Base-by-base conservation (phyloP, 2,797 vertebrate species). In the Acrocephalus scirpaceus region DNA sequence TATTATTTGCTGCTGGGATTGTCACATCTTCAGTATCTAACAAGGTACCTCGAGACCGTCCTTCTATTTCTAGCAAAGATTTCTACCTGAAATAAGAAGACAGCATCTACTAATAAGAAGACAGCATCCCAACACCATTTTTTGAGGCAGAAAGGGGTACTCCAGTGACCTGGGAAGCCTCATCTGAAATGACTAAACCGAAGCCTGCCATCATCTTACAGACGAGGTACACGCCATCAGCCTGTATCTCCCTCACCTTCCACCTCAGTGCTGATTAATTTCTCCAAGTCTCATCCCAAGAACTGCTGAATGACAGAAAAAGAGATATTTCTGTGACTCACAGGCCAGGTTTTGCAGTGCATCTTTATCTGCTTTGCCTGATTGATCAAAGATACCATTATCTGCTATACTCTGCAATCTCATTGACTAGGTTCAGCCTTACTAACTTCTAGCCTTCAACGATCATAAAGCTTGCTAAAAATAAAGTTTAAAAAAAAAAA, bases 321-420 rank as follows among this genome's bases (percentile, higher is more conserved):
- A 53, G 32, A 84, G 22, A 18, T 72, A 94, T 74, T 77, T 93
- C 65, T 72, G n/a, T 34, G 29, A 71, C 47, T 92, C 25, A 57
- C 0, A 0, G 65, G n/a, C 20, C 40, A 38, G 5, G 85, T 94
- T 91, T 80, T 80, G 22, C 61, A 36, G 47, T 18, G 15, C 18
- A 75, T 75, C 62, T 94, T 86, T 86, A 92, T 84, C 91, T 96
- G 72, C 66, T 94, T 88, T 94, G 62, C 82, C 82, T 79, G 85
- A 81, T 91, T 75, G 70, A 92, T 86, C 93, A 70, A 83, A 93
- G 58, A 60, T 73, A 60, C 17, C 3, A 5, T 91, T 84, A 90
- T 82, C 91, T 88, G 56, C 60, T 90, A 36, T 70, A 70, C 17
- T 71, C 17, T 75, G 61, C 42, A 78, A 51, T 57, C 86, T 96